Base-by-base conservation (phyloP, 2,888 invertebrate species). In the Rhagonycha fulva region DNA sequence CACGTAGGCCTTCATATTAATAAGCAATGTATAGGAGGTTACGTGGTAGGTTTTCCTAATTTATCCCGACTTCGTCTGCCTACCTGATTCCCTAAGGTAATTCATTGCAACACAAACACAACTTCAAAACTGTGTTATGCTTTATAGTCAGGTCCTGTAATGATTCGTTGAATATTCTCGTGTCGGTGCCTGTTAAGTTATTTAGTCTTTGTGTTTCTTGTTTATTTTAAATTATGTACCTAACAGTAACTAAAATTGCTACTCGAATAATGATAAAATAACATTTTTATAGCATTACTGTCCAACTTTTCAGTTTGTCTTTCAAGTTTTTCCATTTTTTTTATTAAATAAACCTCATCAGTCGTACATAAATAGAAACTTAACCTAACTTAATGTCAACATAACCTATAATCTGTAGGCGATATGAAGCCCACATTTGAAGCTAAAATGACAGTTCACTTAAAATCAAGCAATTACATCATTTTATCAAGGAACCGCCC, bases 41-140 rank as follows among this genome's bases (percentile, higher is more conserved):
- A 72, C 69, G 76, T 68, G 76, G 72, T 60, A 76, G 70, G 76
- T 73, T 73, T 73, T 70, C 60, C 24, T 70, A 74, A 76, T 76
- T 70, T 76, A 73, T 76, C 76, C 61, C 30, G 47, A 66, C 62
- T 61, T 60, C 67, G 72, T 71, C 70, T 74, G 74, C 74, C 72
- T 70, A 73, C 76, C 72, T 70, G 72, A 47, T 61, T 76, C 76
- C 76, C 76, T 28, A 26, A 73, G 70, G 76, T 70, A 73, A 72
- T 73, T 67, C 70, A 70, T 76, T 73, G 76, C 76, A 76, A 76
- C 76, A 76, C 76, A 76, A 76, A 76, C 76, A 76, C 70, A 76
- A 76, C 76, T 76, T 74, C 73, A 76, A 76, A 76, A 76, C 76
- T 76, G 70, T 76, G 76, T 76, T 76, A 76, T 73, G 76, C 76